Conservation (phyloP, 2,888 invertebrate species). For the Spialia ferax region DNA sequence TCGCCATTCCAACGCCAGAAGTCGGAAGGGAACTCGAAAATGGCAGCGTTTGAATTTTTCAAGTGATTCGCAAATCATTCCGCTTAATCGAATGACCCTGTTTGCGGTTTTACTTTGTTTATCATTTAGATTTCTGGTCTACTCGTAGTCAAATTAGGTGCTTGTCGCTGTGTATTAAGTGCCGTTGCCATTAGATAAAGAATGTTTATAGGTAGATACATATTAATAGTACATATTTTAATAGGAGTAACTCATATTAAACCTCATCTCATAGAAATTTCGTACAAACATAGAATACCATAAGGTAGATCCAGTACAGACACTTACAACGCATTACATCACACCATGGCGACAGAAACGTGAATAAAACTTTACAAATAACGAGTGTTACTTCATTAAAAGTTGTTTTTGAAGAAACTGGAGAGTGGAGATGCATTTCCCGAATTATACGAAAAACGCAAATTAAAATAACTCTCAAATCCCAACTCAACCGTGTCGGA, state of each 20-base stretch:
- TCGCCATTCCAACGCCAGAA: constrained; percentile 76
- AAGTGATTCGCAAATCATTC: constrained; percentile 83
- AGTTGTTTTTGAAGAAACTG: constrained; percentile 39
- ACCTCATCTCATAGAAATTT: too few species aligned
- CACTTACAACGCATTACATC: background rate
- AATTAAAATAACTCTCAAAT: constrained; percentile 86
- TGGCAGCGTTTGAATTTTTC: constrained; percentile 79
- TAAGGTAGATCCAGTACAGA: background rate
- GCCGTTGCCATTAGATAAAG: too few species aligned
- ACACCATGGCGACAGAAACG: background rate
- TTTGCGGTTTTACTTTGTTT: constrained; percentile 56
- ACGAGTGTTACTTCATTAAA: constrained; percentile 36
- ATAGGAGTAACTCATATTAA: too few species aligned
- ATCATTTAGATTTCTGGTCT: background rate
- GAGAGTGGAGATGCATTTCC: constrained; percentile 48
- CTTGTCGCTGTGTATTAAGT: background rate
- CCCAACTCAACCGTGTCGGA: constrained; percentile 85
- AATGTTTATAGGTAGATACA: too few species aligned
- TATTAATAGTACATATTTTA: too few species aligned
- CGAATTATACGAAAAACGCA: constrained; percentile 78
- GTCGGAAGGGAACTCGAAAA: constrained; percentile 73
- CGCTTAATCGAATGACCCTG: constrained; percentile 80
- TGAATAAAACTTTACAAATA: constrained; percentile 29
- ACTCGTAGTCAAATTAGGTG: background rate
- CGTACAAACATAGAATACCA: background rate